Evolutionary conservation across 37 sponge, comb jelly and placozoan genomes (phyloP).

Genomic region (Halisarca cf. caerulea): DNA sequence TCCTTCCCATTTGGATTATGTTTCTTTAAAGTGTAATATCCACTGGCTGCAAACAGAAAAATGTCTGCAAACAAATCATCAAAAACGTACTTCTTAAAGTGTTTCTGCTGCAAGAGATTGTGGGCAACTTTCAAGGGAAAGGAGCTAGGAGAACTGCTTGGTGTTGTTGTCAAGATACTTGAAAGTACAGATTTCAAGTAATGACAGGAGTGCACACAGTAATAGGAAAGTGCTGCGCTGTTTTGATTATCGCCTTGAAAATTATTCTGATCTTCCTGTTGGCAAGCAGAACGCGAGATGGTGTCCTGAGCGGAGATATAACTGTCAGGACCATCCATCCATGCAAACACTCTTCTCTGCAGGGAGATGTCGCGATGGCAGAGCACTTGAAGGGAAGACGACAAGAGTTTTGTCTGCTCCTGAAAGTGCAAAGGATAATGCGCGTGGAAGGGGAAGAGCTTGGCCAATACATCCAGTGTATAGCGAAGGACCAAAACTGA

Average conservation of each 20-base stretch:
- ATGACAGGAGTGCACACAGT: background rate
- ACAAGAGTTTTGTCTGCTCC: constrained; percentile 41
- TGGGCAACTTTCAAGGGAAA: background rate
- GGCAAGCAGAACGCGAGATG: background rate
- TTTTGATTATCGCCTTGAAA: background rate
- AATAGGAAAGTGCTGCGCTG: background rate
- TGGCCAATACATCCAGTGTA: constrained; percentile 60
- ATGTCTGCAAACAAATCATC: background rate
- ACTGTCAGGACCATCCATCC: constrained; percentile 67
- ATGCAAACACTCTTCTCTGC: constrained; percentile 71
- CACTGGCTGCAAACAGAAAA: background rate
- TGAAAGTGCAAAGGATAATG: constrained; percentile 31
- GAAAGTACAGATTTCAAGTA: background rate
- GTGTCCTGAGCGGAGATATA: background rate
- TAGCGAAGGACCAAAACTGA: constrained; percentile 65
- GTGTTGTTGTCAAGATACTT: background rate
- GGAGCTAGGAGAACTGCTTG: background rate
- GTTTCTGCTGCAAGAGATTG: background rate
- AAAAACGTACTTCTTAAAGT: background rate
- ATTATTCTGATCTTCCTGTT: background rate
- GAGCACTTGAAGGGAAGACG: constrained; percentile 68
- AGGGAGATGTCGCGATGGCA: constrained; percentile 84
- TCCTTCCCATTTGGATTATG: too few relatives aligned
- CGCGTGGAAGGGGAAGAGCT: constrained; percentile 65
- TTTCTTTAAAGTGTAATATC: too few relatives aligned